phyloP scores from a whole-genome alignment of 2,888 invertebrate genomes.

The Netelia melanura region DNA sequence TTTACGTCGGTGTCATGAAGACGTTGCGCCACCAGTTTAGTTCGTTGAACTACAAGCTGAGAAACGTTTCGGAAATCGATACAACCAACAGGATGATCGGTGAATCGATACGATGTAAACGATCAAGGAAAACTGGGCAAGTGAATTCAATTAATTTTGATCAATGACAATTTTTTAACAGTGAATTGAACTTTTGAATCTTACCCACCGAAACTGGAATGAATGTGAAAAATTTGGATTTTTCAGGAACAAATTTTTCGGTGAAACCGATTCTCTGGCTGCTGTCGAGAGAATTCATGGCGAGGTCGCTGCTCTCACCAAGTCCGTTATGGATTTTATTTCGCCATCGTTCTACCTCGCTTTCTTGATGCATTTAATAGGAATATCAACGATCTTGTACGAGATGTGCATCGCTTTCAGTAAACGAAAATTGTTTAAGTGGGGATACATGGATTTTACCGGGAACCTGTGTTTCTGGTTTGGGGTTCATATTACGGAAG shows the following conservation, averaged over 20 bases:
- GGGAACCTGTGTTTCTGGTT: constrained; percentile 19
- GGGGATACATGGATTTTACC: background rate
- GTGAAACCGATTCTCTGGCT: constrained; percentile 11
- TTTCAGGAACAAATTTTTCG: constrained; percentile 31
- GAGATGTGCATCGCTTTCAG: constrained; percentile 26
- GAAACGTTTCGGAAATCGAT: background rate
- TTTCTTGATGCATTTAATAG: constrained; percentile 21
- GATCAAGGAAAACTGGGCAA: background rate
- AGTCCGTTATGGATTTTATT: constrained; percentile 17
- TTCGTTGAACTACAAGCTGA: constrained; percentile 16
- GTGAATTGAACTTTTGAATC: background rate
- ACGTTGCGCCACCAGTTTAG: background rate
- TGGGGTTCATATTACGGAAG: constrained; percentile 29
- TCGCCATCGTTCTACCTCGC: constrained; percentile 43
- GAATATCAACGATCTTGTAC: constrained; percentile 32
- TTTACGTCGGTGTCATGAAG: background rate
- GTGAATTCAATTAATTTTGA: background rate
- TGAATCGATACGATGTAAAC: background rate
- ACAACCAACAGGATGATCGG: background rate
- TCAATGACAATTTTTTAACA: background rate
- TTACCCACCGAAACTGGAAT: no score
- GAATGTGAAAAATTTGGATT: background rate
- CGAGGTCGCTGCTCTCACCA: constrained; percentile 37
- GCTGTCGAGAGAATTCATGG: constrained; percentile 30
- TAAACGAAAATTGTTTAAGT: background rate